Base-by-base conservation (phyloP, 2,113 vertebrate genomes). In the Sebastes fasciatus region DNA sequence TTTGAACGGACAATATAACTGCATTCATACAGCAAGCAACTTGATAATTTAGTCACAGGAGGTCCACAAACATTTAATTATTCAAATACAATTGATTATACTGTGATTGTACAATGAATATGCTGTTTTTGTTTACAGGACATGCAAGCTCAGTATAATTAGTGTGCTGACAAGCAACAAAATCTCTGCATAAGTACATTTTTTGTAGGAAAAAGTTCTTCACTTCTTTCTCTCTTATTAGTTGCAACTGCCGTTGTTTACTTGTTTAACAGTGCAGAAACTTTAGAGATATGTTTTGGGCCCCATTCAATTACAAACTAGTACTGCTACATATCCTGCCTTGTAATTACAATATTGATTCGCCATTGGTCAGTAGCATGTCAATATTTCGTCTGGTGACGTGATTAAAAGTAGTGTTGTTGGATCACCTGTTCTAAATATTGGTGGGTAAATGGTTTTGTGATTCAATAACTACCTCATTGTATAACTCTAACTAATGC, bases 311-410 rank as follows among this genome's bases (percentile, higher is more conserved):
- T 83, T 78, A 48, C 19, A 76, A 65, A 61, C 26, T 26, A 14
- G 63, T 40, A 7, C 23, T 2, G 10, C 58, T 48, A 58, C 49
- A 60, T 40, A 63, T 13, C 8, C 64, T 54, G 48, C 21, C 34
- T n/a, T 64, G 45, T 74, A 62, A 77, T 90, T 77, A 74, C 58
- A 52, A 54, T 80, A 82, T 65, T 58, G 69, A 86, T 75, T 40
- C 0, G 23, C 17, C 0, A 62, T 49, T 62, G 77, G 40, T 52
- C 42, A 69, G 60, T 71, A 70, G 66, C 55, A 70, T 82, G 71
- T 82, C 68, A 5, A 23, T 77, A 5, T 77, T 86, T 77, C n/a
- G 64, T 48, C 17, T 52, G n/a, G 57, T 76, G 16, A 51, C 43
- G 64, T 43, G 61, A 80, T 83, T 74, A 71, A 78, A 81, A 58